Evolutionary conservation across 2,113 vertebrate species (phyloP).

Genomic region (Cathartes aura): DNA sequence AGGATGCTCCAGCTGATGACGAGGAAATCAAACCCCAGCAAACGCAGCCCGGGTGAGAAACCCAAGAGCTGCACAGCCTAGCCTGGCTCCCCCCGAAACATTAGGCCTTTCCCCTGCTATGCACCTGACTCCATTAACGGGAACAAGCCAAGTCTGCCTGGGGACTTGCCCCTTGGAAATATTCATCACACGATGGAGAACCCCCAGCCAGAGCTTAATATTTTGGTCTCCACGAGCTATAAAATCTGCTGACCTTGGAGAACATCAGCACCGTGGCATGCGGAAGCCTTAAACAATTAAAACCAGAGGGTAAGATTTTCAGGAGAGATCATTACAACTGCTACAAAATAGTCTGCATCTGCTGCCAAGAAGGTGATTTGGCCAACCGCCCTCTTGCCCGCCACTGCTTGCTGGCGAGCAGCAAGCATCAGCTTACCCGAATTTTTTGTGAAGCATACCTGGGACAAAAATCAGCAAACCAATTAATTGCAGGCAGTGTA

Average conservation of each 20-base stretch:
- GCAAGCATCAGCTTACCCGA: background rate
- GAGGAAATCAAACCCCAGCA: background rate
- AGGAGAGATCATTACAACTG: background rate
- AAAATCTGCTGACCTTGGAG: background rate
- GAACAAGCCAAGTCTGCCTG: background rate
- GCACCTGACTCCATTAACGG: background rate
- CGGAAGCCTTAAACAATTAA: background rate
- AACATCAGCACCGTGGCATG: background rate
- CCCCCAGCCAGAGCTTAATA: background rate
- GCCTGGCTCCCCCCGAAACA: background rate
- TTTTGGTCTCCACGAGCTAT: background rate
- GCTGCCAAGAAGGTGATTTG: background rate
- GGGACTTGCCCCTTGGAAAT: background rate
- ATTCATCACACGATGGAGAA: background rate
- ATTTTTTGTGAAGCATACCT: fast-evolving
- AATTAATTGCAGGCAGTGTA: background rate
- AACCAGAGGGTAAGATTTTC: background rate
- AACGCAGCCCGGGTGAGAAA: background rate
- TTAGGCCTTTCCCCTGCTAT: fast-evolving
- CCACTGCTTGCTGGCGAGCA: fast-evolving
- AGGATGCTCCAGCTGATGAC: background rate
- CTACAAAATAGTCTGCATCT: background rate
- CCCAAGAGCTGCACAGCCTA: fast-evolving
- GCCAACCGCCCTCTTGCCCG: background rate
- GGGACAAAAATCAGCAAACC: background rate